Conservation (phyloP, 1,140 invertebrate species). For the Stenopsyche tienmushanensis region DNA sequence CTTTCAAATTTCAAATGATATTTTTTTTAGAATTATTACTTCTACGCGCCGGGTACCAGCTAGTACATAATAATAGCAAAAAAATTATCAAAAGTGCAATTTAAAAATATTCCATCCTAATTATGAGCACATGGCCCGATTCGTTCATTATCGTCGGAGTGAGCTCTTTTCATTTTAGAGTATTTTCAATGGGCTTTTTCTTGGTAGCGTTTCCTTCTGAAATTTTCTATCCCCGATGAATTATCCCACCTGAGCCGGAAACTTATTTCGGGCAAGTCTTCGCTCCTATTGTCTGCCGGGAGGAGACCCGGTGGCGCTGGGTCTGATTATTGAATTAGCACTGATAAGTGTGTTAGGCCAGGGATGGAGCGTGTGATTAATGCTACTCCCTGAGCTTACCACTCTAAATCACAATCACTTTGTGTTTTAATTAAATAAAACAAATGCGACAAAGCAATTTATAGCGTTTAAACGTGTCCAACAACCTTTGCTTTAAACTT, state of each 20-base stretch:
- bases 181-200: no score
- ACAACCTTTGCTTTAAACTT: no score
- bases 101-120: no score
- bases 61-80: no score
- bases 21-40: no score
- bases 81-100: no score
- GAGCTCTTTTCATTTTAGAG: no score
- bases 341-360: conserved; percentile 27
- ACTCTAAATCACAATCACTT: conserved; percentile 28
- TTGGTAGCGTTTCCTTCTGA: no score
- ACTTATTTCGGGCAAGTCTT: background rate
- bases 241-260: background rate
- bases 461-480: background rate
- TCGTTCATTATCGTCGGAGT: no score
- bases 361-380: conserved; percentile 19
- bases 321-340: conserved; percentile 31
- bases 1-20: no score
- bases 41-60: no score
- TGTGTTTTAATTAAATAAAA: conserved; percentile 33
- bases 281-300: background rate
- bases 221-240: background rate
- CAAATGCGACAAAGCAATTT: conserved; percentile 24
- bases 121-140: no score
- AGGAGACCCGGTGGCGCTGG: background rate
- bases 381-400: conserved; percentile 15